phyloP scores from a whole-genome alignment of 2,888 invertebrate species.

The Dryadula phaetusa region DNA sequence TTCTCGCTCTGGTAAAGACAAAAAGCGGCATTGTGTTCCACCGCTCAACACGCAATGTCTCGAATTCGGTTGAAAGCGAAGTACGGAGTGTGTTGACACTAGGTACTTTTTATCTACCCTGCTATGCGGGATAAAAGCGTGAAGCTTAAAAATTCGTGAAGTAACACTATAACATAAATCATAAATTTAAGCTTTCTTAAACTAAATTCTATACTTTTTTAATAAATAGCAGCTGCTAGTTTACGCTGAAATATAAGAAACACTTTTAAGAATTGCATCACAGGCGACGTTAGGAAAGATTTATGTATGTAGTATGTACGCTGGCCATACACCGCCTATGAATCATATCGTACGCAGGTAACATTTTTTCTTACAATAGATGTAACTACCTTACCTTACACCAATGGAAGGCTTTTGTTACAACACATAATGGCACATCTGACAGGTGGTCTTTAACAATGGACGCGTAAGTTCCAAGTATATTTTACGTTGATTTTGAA shows the following conservation, averaged over 20 bases:
- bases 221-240: conserved; percentile 1
- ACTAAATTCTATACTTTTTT: not conserved
- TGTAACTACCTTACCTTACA: conserved; percentile 34
- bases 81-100: too few relatives aligned
- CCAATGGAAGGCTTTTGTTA: conserved; percentile 37
- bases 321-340: conserved; percentile 35
- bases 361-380: conserved; percentile 40
- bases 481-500: conserved; percentile 17
- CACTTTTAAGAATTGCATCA: conserved; percentile 6
- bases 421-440: conserved; percentile 31
- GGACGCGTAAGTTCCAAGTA: conserved; percentile 17
- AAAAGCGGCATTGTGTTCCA: too few relatives aligned
- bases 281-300: conserved; percentile 16
- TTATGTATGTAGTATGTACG: conserved; percentile 30
- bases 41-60: too few relatives aligned
- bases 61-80: too few relatives aligned
- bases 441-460: conserved; percentile 37
- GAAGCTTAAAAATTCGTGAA: too few relatives aligned
- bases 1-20: too few relatives aligned
- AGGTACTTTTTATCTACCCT: too few relatives aligned
- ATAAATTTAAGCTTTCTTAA: not conserved
- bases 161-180: too few relatives aligned
- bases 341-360: conserved; percentile 44
- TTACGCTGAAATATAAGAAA: not conserved
- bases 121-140: too few relatives aligned